Base-by-base conservation (phyloP, 2,797 vertebrate species). In the Ctenopoma multispine region DNA sequence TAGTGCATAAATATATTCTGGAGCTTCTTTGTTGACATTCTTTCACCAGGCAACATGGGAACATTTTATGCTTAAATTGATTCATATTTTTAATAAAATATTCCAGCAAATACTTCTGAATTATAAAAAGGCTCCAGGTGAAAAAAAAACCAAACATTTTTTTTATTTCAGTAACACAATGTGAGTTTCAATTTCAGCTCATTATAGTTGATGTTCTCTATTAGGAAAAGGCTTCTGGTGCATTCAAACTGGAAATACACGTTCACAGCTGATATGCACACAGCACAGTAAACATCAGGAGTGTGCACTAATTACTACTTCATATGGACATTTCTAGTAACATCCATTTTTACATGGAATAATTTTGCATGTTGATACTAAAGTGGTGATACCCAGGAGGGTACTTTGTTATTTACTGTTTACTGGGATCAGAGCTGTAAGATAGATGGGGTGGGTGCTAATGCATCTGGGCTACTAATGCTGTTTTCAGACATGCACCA, bases 341-440 rank as follows among this genome's bases (percentile, higher is more conserved):
- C 29, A 20, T 4, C 24, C 43, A 7, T 49, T 49, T 69, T 43
- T 27, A 64, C 18, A 34, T 57, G 1, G 11, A 27, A 21, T 56
- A 29, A 48, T 34, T 73, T 65, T 49, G 18, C 36, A 20, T 53
- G 56, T 82, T 17, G 9, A 72, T 51, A 53, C 12, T 74, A 54
- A 79, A 72, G 36, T 34, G 36, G 10, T 75, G 53, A 68, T 47
- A 57, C 71, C 43, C 67, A 38, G 21, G 44, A 76, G 76, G 34
- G 75, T 10, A 7, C 20, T 41, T 61, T 82, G 61, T 75, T 76
- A 70, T 81, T 78, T 77, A 69, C 31, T 61, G 69, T 72, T 82
- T 63, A 65, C 69, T 65, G 36, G 69, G 56, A 84, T 85, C 68
- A 77, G 50, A 18, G 43, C 23, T 63, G 46, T 13, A 40, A 68